Evolutionary conservation across 2,888 invertebrate genomes (phyloP).

Genomic region (Scaptomyza polygonia): DNA sequence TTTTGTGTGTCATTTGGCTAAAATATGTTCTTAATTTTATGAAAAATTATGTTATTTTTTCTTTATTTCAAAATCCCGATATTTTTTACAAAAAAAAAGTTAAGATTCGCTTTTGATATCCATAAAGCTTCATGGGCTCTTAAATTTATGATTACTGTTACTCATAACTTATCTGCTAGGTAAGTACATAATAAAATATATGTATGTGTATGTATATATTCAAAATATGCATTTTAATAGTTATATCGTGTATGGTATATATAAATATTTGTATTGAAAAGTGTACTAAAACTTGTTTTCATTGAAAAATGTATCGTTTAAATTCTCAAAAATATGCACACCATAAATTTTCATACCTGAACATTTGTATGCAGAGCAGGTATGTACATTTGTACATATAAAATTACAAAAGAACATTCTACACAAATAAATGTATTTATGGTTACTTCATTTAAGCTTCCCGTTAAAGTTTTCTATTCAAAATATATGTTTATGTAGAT

Average conservation of each 20-base stretch:
- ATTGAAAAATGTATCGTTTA: conserved; percentile 59
- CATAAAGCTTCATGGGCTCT: conserved; percentile 64
- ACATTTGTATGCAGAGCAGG: conserved; percentile 28
- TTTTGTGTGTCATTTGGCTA: conserved; percentile 21
- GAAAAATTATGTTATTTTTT: conserved; percentile 1
- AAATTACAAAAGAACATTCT: conserved; percentile 62
- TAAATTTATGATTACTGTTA: conserved; percentile 33
- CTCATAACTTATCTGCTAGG: conserved; percentile 29
- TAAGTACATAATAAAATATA: conserved; percentile 63
- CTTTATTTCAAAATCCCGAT: conserved; percentile 13
- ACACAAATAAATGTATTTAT: conserved; percentile 32
- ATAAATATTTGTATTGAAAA: conserved; percentile 50
- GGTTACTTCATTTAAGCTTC: conserved; percentile 30
- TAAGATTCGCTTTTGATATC: conserved; percentile 25
- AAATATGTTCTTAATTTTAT: not conserved
- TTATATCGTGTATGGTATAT: conserved; percentile 26
- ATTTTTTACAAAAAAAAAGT: conserved; percentile 11
- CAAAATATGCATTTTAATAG: conserved; percentile 38
- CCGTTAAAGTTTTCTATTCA: conserved; percentile 76
- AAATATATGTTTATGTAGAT: conserved; percentile 50
- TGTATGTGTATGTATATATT: conserved; percentile 46
- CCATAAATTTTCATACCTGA: conserved; percentile 37
- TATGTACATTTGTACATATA: conserved; percentile 47
- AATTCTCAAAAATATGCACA: conserved; percentile 72
- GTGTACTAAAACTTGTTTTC: conserved; percentile 60